These are phyloP conservation scores for Gopherus flavomarginatus DNA, from an alignment of 2,113 vertebrate species.

Conservation along the genomic window DNA sequence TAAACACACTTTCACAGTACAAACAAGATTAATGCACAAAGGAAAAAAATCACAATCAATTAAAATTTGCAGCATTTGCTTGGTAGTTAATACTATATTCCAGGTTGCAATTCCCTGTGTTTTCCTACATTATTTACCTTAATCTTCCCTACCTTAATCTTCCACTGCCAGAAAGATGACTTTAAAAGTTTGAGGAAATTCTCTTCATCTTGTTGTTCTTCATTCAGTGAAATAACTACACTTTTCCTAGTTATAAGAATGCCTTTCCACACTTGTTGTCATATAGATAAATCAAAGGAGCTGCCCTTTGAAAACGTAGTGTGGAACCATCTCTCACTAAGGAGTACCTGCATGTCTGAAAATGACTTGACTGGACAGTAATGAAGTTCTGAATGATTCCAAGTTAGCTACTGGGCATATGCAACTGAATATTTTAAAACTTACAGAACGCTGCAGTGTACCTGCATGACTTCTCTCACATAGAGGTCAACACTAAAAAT, in stretches of 20 bases:
- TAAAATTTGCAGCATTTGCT: background rate
- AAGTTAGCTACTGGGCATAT: background rate
- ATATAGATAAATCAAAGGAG: background rate
- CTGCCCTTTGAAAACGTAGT: background rate
- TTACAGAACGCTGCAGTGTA: background rate
- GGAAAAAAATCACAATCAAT: background rate
- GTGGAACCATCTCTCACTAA: background rate
- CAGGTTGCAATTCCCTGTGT: background rate
- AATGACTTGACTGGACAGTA: background rate
- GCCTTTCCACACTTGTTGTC: background rate
- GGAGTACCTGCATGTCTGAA: background rate
- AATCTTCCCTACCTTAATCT: background rate
- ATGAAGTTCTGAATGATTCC: background rate
- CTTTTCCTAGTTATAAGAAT: background rate
- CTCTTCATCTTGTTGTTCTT: background rate
- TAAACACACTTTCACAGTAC: background rate
- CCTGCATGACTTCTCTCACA: background rate
- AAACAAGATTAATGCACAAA: background rate
- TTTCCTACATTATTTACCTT: background rate
- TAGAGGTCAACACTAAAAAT: background rate
- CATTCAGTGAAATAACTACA: background rate
- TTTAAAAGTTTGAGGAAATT: background rate
- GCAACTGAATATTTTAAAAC: background rate
- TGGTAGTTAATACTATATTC: background rate
- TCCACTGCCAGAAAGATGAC: background rate